These are phyloP conservation scores for Dascillus cervinus DNA, from an alignment of 2,888 invertebrate species.

Conservation along the genomic window DNA sequence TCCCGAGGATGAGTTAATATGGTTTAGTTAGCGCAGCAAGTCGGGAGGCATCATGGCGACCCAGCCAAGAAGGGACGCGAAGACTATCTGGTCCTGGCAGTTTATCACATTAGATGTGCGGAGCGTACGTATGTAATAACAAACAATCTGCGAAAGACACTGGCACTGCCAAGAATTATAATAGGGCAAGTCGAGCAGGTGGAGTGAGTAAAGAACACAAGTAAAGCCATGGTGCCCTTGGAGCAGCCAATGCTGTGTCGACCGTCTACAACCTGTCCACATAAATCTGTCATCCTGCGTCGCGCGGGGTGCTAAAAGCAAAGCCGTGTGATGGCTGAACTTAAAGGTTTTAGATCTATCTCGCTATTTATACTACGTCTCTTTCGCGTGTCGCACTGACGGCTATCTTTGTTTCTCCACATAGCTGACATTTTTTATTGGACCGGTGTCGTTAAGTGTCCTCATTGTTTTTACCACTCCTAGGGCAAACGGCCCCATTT, in stretches of 20 bases:
- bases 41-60: constrained; percentile 8
- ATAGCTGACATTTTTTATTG: constrained; percentile 3
- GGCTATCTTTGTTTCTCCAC: constrained; percentile 17
- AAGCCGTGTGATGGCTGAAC: constrained; percentile 35
- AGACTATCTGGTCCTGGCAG: constrained; percentile 35
- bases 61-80: constrained; percentile 20
- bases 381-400: constrained; percentile 20
- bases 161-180: constrained; percentile 31
- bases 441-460: constrained; percentile 3
- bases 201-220: constrained; percentile 14
- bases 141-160: constrained; percentile 39
- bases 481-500: too few species aligned
- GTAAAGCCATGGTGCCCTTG: constrained; percentile 21
- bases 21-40: constrained; percentile 13
- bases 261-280: constrained; percentile 44
- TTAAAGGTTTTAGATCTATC: constrained; percentile 33
- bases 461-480: too few species aligned
- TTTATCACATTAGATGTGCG: constrained; percentile 41
- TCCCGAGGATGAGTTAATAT: constrained; percentile 13
- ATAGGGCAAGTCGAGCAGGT: constrained; percentile 23
- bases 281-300: constrained; percentile 44
- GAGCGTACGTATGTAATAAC: constrained; percentile 22
- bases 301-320: constrained; percentile 37
- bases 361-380: constrained; percentile 23
- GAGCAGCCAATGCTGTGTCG: constrained; percentile 30